phyloP scores from a whole-genome alignment of 2,888 invertebrate species.

The Brenthis hecate region DNA sequence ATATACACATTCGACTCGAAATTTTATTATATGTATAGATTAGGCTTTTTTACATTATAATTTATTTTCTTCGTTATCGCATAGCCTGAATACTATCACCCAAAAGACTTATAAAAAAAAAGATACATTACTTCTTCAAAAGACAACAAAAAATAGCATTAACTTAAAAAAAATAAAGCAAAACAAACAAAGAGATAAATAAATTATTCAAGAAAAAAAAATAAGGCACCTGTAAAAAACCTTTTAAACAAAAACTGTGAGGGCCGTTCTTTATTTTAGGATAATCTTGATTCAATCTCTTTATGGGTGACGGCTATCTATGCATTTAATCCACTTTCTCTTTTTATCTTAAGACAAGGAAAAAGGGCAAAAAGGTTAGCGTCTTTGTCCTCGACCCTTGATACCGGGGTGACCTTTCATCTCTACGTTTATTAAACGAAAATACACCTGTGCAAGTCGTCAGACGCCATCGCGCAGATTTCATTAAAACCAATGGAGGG shows the following conservation, averaged over 20 bases:
- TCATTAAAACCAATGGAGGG: conserved; percentile 65
- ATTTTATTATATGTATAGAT: too few species aligned
- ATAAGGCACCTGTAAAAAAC: conserved; percentile 54
- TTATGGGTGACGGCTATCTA: conserved; percentile 70
- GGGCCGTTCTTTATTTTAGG: conserved; percentile 49
- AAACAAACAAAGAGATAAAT: conserved; percentile 23
- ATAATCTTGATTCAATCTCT: conserved; percentile 64
- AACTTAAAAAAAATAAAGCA: conserved; percentile 1
- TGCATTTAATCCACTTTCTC: conserved; percentile 77
- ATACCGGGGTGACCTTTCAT: conserved; percentile 63
- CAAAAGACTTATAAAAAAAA: too few species aligned
- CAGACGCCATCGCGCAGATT: conserved; percentile 57
- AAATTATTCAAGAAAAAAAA: conserved; percentile 34
- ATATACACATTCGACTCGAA: too few species aligned
- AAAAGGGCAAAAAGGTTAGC: conserved; percentile 61
- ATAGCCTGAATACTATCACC: too few species aligned
- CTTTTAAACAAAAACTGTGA: conserved; percentile 41
- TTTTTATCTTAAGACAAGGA: conserved; percentile 70
- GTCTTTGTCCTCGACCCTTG: conserved; percentile 65
- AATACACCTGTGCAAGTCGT: conserved; percentile 68
- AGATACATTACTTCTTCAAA: too few species aligned
- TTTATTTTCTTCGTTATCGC: too few species aligned
- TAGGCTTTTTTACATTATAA: too few species aligned
- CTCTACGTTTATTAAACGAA: conserved; percentile 66
- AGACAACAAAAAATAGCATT: not conserved